Evolutionary conservation across 2,888 invertebrate species (phyloP).

Genomic region (Mimachlamys varia): DNA sequence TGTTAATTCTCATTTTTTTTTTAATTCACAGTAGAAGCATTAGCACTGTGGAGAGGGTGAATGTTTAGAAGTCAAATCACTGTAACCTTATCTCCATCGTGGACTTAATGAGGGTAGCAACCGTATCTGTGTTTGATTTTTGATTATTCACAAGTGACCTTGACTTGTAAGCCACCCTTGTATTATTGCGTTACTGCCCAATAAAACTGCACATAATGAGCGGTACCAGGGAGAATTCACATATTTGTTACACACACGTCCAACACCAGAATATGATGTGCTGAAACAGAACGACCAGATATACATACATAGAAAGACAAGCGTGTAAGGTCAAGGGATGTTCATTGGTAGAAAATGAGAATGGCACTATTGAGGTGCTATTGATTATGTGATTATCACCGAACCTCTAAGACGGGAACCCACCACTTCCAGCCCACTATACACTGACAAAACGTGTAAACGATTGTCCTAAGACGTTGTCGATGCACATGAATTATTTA

Average conservation of each 20-base stretch:
- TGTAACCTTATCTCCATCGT: not conserved
- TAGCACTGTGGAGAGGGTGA: not conserved
- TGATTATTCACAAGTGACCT: not conserved
- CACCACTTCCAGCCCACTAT: constrained; percentile 15
- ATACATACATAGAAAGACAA: not conserved
- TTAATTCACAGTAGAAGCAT: not conserved
- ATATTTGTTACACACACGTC: not conserved
- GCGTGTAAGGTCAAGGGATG: not conserved
- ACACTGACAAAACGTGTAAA: not conserved
- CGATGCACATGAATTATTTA: constrained; percentile 27
- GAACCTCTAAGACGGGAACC: not conserved
- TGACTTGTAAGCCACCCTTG: constrained; percentile 19
- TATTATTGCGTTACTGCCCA: not conserved
- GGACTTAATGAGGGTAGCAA: not conserved
- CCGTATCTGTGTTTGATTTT: not conserved
- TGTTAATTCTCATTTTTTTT: no score
- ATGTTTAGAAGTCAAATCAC: not conserved
- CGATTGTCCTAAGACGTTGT: constrained; percentile 24
- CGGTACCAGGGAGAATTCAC: not conserved
- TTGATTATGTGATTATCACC: constrained; percentile 32
- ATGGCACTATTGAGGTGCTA: not conserved
- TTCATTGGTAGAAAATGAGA: constrained; percentile 1
- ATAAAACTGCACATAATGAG: not conserved
- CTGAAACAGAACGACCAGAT: not conserved
- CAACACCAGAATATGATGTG: not conserved